Conservation (phyloP, 2,888 invertebrate species). For the Torymus texanus region DNA sequence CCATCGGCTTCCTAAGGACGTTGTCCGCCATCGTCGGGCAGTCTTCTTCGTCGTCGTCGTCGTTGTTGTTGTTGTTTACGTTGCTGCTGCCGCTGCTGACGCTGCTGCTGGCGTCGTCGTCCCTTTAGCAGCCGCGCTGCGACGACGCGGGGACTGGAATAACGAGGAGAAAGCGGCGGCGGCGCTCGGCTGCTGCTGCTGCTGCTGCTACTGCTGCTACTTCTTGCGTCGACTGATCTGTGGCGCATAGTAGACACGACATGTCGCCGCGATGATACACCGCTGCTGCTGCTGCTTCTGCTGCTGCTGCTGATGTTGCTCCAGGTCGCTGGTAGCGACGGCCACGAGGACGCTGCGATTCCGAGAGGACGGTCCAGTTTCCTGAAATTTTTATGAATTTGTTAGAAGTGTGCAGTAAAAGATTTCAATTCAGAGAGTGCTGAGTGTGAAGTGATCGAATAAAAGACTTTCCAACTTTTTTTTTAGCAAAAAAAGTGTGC, state of each 20-base stretch:
- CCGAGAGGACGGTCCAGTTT: slow-evolving; percentile 43
- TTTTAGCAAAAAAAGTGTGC: too few species aligned
- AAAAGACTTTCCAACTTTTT: too few species aligned
- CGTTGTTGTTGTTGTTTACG: slow-evolving; percentile 18
- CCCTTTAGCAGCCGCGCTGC: slow-evolving; percentile 34
- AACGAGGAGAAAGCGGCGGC: background rate
- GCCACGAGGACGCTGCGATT: slow-evolving; percentile 9
- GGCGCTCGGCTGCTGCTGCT: slow-evolving; percentile 74
- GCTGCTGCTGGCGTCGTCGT: slow-evolving; percentile 7
- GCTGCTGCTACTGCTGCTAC: slow-evolving; percentile 75
- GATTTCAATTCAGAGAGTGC: too few species aligned
- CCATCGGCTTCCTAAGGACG: slow-evolving; percentile 47
- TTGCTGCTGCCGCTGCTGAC: slow-evolving; percentile 13
- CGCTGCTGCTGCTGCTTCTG: background rate
- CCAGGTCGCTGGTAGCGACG: background rate
- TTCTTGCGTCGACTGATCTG: background rate
- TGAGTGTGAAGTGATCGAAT: too few species aligned
- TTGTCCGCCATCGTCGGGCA: slow-evolving; percentile 52
- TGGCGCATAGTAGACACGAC: slow-evolving; percentile 50
- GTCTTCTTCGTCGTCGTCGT: slow-evolving; percentile 7
- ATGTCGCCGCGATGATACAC: slow-evolving; percentile 40
- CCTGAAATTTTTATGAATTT: slow-evolving; percentile 10
- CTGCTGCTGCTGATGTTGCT: background rate
- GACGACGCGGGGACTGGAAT: too few species aligned
- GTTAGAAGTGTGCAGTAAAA: background rate